Percentiles rank a stretch among this genome's conserved stretches.
These are phyloP conservation scores for Telenomus remus DNA, from an alignment of 1,140 invertebrate genomes.

Conservation along the genomic window DNA sequence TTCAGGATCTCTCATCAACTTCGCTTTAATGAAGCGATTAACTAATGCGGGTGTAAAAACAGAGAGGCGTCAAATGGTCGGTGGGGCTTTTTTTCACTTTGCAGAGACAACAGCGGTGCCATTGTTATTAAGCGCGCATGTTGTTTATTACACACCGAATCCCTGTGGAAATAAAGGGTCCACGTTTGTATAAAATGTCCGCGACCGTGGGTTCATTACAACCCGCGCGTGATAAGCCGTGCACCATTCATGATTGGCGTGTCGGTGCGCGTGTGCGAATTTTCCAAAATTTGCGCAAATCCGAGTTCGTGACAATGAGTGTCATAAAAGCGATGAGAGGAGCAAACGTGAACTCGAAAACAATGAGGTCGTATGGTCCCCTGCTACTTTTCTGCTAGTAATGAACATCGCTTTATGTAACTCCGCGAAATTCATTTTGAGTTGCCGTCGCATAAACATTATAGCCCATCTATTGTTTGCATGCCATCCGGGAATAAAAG, in stretches of 20 bases:
- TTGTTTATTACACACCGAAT: constrained; percentile 43
- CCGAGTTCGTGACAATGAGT: constrained; percentile 48
- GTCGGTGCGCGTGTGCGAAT: constrained; percentile 33
- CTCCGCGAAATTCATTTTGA: constrained; percentile 41
- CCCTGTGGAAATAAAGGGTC: constrained; percentile 38
- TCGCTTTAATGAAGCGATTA: too few relatives aligned
- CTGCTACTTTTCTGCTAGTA: constrained; percentile 19
- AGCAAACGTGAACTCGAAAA: constrained; percentile 43
- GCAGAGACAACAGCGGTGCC: constrained; percentile 16
- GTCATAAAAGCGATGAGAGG: constrained; percentile 48
- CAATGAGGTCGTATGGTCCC: constrained; percentile 33
- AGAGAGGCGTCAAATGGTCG: background rate
- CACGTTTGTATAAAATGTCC: constrained; percentile 34
- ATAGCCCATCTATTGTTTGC: constrained; percentile 28
- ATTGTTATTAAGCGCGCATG: constrained; percentile 32
- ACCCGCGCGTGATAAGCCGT: constrained; percentile 49
- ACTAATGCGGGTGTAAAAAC: background rate
- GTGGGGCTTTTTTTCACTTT: constrained; percentile 8
- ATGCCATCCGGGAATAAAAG: constrained; percentile 2
- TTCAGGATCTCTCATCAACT: too few relatives aligned
- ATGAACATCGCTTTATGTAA: constrained; percentile 50
- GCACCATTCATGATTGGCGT: constrained; percentile 53
- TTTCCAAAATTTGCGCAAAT: constrained; percentile 58
- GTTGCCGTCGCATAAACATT: constrained; percentile 41
- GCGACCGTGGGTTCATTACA: constrained; percentile 38